Evolutionary conservation across 2,113 vertebrate species (phyloP).

Genomic region (Zapus hudsonius): DNA sequence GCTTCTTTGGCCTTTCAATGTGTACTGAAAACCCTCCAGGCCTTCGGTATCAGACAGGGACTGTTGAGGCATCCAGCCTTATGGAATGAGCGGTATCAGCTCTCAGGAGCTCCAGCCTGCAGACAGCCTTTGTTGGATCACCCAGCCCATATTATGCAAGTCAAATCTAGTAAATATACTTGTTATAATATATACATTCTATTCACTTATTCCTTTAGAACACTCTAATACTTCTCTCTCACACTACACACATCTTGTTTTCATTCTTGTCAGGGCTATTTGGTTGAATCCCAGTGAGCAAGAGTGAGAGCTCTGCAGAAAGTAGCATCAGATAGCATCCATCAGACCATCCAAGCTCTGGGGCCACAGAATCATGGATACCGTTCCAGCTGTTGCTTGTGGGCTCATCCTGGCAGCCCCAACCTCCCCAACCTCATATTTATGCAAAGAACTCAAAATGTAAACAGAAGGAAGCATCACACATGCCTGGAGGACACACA

Average conservation of each 20-base stretch:
- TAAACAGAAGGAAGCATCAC: not conserved
- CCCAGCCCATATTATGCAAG: too few relatives aligned
- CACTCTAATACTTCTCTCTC: not conserved
- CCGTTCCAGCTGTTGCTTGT: accelerated
- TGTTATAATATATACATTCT: too few relatives aligned
- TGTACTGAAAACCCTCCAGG: too few relatives aligned
- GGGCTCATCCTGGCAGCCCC: not conserved
- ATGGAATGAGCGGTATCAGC: too few relatives aligned
- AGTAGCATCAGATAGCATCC: accelerated
- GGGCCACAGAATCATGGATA: accelerated
- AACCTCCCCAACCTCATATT: not conserved
- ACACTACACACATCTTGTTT: not conserved
- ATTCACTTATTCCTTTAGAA: too few relatives aligned
- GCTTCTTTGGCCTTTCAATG: too few relatives aligned
- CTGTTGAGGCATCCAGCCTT: too few relatives aligned
- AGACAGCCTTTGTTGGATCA: too few relatives aligned
- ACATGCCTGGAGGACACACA: not conserved
- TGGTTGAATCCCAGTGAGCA: not conserved
- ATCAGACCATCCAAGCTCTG: accelerated
- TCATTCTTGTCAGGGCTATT: not conserved
- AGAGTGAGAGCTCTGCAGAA: accelerated
- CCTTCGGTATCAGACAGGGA: too few relatives aligned
- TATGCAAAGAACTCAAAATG: not conserved
- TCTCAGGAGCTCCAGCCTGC: too few relatives aligned
- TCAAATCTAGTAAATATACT: too few relatives aligned